Conservation (phyloP, 2,113 vertebrate species). For the Gambusia holbrooki region DNA sequence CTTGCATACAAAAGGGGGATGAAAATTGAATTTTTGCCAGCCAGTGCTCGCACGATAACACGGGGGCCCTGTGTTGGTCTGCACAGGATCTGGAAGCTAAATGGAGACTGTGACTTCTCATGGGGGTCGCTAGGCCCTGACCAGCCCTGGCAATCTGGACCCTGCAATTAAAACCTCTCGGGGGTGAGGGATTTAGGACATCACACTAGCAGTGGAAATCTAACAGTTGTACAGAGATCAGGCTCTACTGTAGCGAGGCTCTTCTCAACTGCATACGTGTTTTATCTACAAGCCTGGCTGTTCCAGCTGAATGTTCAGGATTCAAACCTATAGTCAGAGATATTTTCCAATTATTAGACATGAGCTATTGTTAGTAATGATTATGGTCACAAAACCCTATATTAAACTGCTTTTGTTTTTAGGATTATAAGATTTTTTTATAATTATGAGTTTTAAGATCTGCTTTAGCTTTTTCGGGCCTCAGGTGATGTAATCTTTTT, state of each 20-base stretch:
- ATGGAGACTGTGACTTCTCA: slow-evolving; percentile 85
- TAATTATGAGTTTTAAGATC: no score
- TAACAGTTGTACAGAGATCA: slow-evolving; percentile 28
- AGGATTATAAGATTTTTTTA: background rate
- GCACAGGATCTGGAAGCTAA: slow-evolving; percentile 87
- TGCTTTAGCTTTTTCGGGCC: no score
- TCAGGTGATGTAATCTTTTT: no score
- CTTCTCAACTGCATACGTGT: background rate
- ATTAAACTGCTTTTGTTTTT: background rate
- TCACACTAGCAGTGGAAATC: slow-evolving; percentile 48
- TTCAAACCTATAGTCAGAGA: background rate
- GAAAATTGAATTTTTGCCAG: slow-evolving; percentile 99
- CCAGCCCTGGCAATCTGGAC: slow-evolving; percentile 75
- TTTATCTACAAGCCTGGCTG: background rate
- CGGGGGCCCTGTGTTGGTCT: slow-evolving; percentile 87
- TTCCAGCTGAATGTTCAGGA: background rate
- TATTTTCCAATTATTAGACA: background rate
- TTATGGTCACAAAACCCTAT: background rate
- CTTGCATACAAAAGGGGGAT: slow-evolving; percentile 94
- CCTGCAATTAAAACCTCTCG: slow-evolving; percentile 77
- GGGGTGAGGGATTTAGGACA: slow-evolving; percentile 68
- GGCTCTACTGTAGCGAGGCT: background rate
- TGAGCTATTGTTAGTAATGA: background rate
- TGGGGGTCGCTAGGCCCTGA: slow-evolving; percentile 71
- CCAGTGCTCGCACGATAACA: slow-evolving; percentile 91